Evolutionary conservation across 2,888 invertebrate species (phyloP), one percentile per base, ranked within the genome.

Genomic region (Ophioninae sp.): DNA sequence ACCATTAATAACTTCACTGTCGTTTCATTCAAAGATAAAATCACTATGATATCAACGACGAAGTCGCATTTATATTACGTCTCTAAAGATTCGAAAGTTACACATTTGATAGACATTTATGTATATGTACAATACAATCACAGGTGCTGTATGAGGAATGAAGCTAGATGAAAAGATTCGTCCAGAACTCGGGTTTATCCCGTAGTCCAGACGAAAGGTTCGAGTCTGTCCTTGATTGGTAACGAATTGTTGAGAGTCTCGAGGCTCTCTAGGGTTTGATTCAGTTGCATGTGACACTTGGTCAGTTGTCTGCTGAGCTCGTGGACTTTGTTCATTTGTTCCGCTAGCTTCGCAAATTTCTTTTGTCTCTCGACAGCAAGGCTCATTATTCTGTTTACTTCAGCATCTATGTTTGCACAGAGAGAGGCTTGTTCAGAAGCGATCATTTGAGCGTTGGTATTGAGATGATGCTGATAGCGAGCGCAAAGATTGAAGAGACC

Each of bases 171-270:
- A 59, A 59, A 39, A 76, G 17, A 44, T 21, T 41, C 67, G 41
- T 57, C 44, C 41, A 7, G 73, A 70, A 70, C 50, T 82, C 70
- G 21, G 21, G 3, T 87, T 88, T 91, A 95, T 88, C 96, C 96
- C 13, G 96, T 96, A n/a, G 96, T 96, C 98, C 97, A 98, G 0
- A 97, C 95, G 90, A 98, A 98, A 0, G 98, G 97, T 90, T 98
- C 97, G 61, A 99, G 93, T 17, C 97, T 95, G 87, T 97, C 97
- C 21, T 96, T 96, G 69, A 96, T 94, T 39, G 98, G 98, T 50
- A 99, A 93, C 85, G 96, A 93, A 88, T 96, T 95, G 90, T 99
- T 99, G 65, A 99, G 94, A 20, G 96, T 95, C 90, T 98, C 98
- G 91, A 98, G 95, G 70, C 97, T 96, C 90, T 97, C 97, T 0